Conservation (phyloP, 2,888 invertebrate genomes). For the Pandemis heparana region DNA sequence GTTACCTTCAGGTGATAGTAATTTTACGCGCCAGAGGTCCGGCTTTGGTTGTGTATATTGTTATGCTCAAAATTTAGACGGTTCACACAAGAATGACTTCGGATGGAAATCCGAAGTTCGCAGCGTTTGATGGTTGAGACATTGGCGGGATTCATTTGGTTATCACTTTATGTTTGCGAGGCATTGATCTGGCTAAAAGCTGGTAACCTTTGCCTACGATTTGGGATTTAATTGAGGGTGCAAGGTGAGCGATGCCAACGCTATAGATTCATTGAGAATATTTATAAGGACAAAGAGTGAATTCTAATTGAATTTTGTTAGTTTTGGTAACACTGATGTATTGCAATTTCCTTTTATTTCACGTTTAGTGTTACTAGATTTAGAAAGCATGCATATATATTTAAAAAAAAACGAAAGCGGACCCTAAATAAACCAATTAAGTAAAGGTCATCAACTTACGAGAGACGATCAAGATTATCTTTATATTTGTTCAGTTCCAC, state of each 20-base stretch:
- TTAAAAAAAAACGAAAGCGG: too few species aligned
- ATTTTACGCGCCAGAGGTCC: constrained; percentile 84
- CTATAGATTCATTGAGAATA: background rate
- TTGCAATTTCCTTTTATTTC: too few species aligned
- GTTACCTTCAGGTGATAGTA: constrained; percentile 80
- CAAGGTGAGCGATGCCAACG: background rate
- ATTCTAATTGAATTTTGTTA: too few species aligned
- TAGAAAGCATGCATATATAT: too few species aligned
- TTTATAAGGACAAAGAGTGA: too few species aligned
- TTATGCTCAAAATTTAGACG: constrained; percentile 67
- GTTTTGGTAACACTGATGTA: too few species aligned
- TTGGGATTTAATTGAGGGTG: background rate
- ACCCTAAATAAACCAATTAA: too few species aligned
- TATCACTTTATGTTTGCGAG: constrained; percentile 28
- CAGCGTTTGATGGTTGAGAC: constrained; percentile 58
- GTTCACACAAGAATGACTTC: constrained; percentile 64
- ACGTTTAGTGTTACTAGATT: too few species aligned
- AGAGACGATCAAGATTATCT: too few species aligned
- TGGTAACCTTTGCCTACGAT: background rate
- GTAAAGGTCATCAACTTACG: too few species aligned
- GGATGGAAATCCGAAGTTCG: constrained; percentile 66
- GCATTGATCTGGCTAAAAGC: constrained; percentile 19
- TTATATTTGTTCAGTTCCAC: too few species aligned
- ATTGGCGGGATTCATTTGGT: constrained; percentile 40
- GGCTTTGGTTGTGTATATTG: constrained; percentile 63